phyloP scores from a whole-genome alignment of 1,140 invertebrate species.

The Harpegnathos saltator region DNA sequence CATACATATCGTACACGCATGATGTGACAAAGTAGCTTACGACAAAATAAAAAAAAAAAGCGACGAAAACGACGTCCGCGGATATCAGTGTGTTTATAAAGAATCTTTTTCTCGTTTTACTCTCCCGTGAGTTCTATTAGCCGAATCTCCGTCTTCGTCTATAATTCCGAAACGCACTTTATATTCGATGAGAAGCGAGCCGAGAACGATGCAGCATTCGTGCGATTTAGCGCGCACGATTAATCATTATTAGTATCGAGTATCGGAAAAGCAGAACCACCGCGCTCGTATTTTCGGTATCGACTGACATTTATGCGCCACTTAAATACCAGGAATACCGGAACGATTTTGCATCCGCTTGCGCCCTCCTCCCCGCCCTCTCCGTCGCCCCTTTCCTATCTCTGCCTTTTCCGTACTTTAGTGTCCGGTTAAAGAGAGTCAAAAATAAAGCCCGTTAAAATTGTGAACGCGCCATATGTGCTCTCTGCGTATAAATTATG shows the following conservation, averaged over 20 bases:
- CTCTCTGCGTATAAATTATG: constrained; percentile 33
- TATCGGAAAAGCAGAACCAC: constrained; percentile 45
- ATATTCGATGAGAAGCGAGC: background rate
- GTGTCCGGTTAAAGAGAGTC: constrained; percentile 16
- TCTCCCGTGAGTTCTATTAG: too few species aligned
- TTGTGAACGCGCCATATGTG: constrained; percentile 27
- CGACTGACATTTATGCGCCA: constrained; percentile 42
- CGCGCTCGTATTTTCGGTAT: constrained; percentile 38
- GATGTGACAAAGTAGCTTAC: too few species aligned
- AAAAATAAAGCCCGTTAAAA: constrained; percentile 50
- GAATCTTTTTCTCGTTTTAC: too few species aligned
- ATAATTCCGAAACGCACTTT: too few species aligned
- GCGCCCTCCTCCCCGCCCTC: background rate
- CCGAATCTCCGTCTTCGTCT: too few species aligned
- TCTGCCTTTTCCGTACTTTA: background rate
- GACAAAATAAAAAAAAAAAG: too few species aligned
- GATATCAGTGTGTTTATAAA: too few species aligned
- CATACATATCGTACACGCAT: too few species aligned
- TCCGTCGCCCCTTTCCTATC: background rate
- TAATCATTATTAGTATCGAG: constrained; percentile 49
- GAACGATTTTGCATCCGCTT: constrained; percentile 22
- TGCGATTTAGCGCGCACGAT: constrained; percentile 17
- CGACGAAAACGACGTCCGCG: too few species aligned
- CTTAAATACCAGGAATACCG: constrained; percentile 50
- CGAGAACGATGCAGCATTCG: constrained; percentile 15